Evolutionary conservation across 2,113 vertebrate species (phyloP), one percentile per base, ranked within the genome.

Genomic region (Calcarius ornatus): DNA sequence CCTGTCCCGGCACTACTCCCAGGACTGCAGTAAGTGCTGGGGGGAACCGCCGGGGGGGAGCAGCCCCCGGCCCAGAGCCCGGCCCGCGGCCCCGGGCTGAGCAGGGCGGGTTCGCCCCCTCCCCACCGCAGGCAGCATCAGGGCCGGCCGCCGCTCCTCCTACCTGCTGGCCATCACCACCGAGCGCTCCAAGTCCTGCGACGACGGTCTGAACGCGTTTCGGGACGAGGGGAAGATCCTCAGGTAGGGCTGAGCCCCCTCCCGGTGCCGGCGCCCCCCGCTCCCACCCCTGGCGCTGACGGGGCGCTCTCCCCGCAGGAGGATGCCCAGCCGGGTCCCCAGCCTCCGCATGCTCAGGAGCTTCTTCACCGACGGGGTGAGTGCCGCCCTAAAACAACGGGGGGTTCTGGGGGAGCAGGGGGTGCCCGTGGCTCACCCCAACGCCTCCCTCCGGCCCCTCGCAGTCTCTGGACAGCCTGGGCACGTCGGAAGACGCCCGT

Each of bases 111-210:
- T 90, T 42, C 20, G 23, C 69, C 64, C 64, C 54, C 85, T 86
- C 22, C 64, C 66, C 88, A 16, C 77, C 17, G 60, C 98, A 99
- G 99, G 98, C 97, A 99, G 98, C 98, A 99, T 98, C 98, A 99
- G 99, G 97, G 98, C 99, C 2, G 98, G 98, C 96, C 99, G 99
- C 84, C 99, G 99, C 90, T 99, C 99, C n/a, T 99, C 99, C 96
- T 99, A 99, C 98, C 98, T 99, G 97, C 97, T 99, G 98, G 99
- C 99, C 97, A 99, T 99, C 97, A 99, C 99, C 96, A 98, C 99
- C 0, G 99, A 99, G 95, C 99, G 99, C 96, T 99, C 99, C 97
- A 99, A 99, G 98, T 99, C 99, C 45, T 99, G 99, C 7, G 99
- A 99, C 11, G 99, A 99, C 3, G 99, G 99, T 18, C 99, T 99